These are phyloP conservation scores for Phaenicophaeus curvirostris DNA, from an alignment of 2,797 vertebrate genomes.

Conservation along the genomic window DNA sequence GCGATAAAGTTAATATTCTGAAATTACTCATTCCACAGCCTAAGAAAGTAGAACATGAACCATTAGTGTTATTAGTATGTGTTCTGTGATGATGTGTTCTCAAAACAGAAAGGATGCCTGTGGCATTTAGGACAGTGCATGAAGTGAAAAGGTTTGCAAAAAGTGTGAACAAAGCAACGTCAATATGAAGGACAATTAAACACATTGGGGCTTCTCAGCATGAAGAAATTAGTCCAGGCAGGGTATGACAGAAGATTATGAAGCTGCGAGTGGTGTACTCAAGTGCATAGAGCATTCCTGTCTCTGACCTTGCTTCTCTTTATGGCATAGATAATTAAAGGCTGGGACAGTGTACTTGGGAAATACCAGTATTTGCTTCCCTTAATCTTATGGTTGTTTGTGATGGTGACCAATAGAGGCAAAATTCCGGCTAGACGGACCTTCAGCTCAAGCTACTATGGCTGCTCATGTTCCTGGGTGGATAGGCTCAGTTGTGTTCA, in stretches of 20 bases:
- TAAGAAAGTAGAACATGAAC: not conserved
- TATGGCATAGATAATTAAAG: not conserved
- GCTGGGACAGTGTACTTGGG: fast-evolving
- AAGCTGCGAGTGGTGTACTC: not conserved
- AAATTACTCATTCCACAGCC: not conserved
- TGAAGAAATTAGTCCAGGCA: not conserved
- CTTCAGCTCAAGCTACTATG: not conserved
- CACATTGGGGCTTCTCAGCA: not conserved
- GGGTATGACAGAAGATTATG: not conserved
- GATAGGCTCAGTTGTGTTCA: not conserved
- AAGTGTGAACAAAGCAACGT: not conserved
- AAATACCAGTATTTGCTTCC: not conserved
- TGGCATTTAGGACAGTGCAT: not conserved
- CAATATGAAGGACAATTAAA: not conserved
- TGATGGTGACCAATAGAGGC: not conserved
- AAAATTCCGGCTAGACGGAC: not conserved
- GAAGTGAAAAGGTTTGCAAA: not conserved
- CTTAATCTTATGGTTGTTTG: not conserved
- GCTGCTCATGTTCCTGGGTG: not conserved
- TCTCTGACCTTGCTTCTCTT: not conserved
- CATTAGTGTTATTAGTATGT: fast-evolving
- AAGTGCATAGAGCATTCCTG: not conserved
- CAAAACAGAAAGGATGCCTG: not conserved
- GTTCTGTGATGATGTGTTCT: not conserved
- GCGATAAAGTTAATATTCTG: not conserved